Evolutionary conservation across 2,113 vertebrate genomes (phyloP).

Genomic region (Talpa occidentalis): DNA sequence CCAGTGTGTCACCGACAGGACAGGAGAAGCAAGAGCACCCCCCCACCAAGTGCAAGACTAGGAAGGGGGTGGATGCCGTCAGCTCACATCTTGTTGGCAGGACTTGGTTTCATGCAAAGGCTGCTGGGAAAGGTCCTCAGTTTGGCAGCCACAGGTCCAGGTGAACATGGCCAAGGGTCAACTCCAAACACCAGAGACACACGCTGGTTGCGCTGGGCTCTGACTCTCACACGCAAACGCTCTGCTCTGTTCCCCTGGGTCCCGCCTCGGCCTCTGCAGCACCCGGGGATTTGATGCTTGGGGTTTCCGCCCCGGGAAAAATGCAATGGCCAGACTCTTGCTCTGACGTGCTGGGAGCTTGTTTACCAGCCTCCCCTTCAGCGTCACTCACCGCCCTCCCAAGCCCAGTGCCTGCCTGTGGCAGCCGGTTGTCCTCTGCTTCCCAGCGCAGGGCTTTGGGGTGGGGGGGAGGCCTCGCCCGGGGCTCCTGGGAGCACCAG

Average conservation of each 20-base stretch:
- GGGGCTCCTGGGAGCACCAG: accelerated
- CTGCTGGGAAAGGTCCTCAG: not conserved
- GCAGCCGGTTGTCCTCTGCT: not conserved
- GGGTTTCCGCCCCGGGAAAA: not conserved
- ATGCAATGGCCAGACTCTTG: not conserved
- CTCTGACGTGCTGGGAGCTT: not conserved
- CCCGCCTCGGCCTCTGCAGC: not conserved
- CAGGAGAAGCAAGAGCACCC: too few relatives aligned
- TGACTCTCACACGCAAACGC: too few relatives aligned
- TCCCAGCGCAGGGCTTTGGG: not conserved
- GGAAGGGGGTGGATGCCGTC: too few relatives aligned
- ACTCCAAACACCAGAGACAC: not conserved
- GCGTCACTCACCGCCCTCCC: not conserved
- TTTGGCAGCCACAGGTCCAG: not conserved
- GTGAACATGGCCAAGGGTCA: not conserved
- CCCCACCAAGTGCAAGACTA: not conserved
- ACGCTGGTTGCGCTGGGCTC: not conserved
- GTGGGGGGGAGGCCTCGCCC: not conserved
- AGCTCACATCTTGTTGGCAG: too few relatives aligned
- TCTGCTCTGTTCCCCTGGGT: too few relatives aligned
- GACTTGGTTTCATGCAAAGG: too few relatives aligned
- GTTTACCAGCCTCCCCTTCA: not conserved
- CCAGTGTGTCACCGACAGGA: too few relatives aligned
- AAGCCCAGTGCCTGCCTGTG: not conserved
- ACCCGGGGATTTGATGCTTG: not conserved